Base-by-base conservation (phyloP, 1,140 invertebrate species). In the Diorhabda carinulata region DNA sequence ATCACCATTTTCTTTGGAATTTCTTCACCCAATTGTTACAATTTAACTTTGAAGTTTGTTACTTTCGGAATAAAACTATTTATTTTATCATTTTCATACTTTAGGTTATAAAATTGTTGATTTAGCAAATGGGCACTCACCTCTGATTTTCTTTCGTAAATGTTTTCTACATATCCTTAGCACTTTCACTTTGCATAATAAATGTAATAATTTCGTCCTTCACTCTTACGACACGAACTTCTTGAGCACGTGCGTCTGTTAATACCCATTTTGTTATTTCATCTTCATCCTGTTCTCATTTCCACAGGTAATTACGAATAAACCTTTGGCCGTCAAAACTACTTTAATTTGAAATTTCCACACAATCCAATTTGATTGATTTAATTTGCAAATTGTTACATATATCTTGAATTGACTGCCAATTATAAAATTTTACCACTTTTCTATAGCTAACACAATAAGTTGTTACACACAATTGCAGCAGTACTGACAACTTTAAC, bases 1-100 rank as follows among this genome's bases (percentile, higher is more conserved):
- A 78, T 77, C 0, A 75, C 45, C 63, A 79, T 76, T 47, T 74
- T 73, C 2, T 79, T 74, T 1, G 69, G 72, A 0, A 81, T 47
- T 10, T 42, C 59, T 68, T 79, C 74, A 2, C 73, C 72, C 43
- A 74, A 44, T 45, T 76, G 74, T 70, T 76, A 77, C 7, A 78
- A 66, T 40, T 76, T 66, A 62, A 64, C 70, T 52, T 71, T 66
- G 6, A 78, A 64, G 41, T 79, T 73, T 41, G 76, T 72, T 47
- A 78, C 66, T 57, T 74, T 73, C 3, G 74, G 75, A 41, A 79
- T 66, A 43, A 74, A 74, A 3, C 66, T 57, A 4, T 61, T 64
- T 70, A 71, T 76, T 44, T 59, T 68, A 64, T 42, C 52, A 52
- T 57, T 69, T 47, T 66, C 52, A 68, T 66, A 64, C 6, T 40